These are phyloP conservation scores for Coelinius sp. DNA, from an alignment of 2,888 invertebrate genomes.

Conservation along the genomic window DNA sequence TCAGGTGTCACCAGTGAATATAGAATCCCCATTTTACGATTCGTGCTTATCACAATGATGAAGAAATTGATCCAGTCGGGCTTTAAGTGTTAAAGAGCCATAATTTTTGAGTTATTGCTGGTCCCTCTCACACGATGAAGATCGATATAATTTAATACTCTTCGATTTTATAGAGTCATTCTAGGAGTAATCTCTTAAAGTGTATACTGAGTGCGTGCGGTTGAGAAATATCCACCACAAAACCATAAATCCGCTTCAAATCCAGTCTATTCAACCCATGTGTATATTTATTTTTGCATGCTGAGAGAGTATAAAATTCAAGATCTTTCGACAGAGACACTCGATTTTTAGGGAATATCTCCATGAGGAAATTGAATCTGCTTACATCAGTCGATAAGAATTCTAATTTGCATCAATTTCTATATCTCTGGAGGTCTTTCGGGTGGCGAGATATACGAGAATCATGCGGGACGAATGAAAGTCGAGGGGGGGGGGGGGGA, in stretches of 20 bases:
- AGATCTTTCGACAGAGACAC: neutral
- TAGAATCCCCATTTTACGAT: neutral
- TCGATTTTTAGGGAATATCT: neutral
- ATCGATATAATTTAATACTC: neutral
- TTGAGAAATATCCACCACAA: neutral
- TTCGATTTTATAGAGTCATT: neutral
- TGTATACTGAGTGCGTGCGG: neutral
- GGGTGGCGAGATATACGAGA: neutral
- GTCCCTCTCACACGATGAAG: neutral
- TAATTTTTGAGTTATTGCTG: neutral
- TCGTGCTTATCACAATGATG: neutral
- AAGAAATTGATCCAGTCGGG: neutral
- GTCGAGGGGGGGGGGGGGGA: neutral
- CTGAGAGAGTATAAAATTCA: neutral
- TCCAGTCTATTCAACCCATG: neutral
- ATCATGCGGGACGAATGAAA: neutral
- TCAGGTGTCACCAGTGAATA: neutral
- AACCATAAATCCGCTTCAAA: neutral
- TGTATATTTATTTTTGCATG: slow-evolving; percentile 6
- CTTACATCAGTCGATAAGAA: neutral
- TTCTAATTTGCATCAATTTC: neutral
- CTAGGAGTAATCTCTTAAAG: neutral
- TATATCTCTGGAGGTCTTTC: neutral
- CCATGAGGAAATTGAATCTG: neutral
- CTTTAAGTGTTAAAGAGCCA: neutral